Conservation (phyloP, 92 coral and sea anemone genomes). For the Umimayanthus chanpuru region DNA sequence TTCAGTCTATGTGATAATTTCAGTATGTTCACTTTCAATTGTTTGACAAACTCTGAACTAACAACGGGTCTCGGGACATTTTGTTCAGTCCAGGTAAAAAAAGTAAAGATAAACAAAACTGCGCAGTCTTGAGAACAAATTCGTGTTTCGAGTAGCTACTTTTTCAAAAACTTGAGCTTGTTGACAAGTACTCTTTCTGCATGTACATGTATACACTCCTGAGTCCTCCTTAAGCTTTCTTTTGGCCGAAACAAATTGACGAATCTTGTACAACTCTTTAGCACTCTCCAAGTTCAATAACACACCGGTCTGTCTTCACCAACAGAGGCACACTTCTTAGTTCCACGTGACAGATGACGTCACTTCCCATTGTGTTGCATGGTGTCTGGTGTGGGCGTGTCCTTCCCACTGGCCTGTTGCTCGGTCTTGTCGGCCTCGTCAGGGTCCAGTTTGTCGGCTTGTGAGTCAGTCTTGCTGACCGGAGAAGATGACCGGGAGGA, state of each 20-base stretch:
- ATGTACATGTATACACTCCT: too few relatives aligned
- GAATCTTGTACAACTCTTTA: background rate
- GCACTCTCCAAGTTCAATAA: background rate
- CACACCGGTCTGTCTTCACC: background rate
- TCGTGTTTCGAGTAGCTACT: too few relatives aligned
- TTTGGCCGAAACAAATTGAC: background rate
- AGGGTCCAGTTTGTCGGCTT: constrained; percentile 23
- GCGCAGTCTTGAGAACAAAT: too few relatives aligned
- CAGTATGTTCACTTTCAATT: too few relatives aligned
- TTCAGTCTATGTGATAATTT: too few relatives aligned
- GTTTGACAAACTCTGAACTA: too few relatives aligned
- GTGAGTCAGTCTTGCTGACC: constrained; percentile 27
- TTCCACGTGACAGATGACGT: background rate
- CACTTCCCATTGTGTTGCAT: constrained; percentile 24
- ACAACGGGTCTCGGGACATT: too few relatives aligned
- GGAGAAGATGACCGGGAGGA: constrained; percentile 37
- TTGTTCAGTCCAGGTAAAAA: too few relatives aligned
- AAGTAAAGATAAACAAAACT: too few relatives aligned
- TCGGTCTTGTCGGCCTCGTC: constrained; percentile 10
- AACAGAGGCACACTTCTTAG: background rate
- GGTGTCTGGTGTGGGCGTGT: constrained; percentile 1
- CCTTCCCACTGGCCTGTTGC: constrained; percentile 10
- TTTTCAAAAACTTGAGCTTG: too few relatives aligned
- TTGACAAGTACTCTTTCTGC: too few relatives aligned
- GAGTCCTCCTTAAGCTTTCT: too few relatives aligned